Evolutionary conservation across 2,888 invertebrate genomes (phyloP), one percentile per base, ranked within the genome.

Genomic region (Boloria euphrosyne): DNA sequence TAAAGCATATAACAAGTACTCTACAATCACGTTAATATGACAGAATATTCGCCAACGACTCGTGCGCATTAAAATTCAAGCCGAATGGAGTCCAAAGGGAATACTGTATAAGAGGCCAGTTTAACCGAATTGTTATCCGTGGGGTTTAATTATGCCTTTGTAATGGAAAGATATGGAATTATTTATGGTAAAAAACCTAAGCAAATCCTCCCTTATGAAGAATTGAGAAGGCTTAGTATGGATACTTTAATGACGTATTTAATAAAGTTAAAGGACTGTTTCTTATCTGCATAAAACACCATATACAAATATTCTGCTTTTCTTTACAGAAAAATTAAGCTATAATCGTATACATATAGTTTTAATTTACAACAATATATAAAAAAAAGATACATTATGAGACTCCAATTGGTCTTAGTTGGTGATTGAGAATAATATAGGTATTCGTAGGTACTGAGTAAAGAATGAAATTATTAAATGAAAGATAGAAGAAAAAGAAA

Each of bases 121-220:
- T 79, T 75, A 79, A 79, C 79, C 80, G 78, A 81, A 81, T 78
- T 76, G 77, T 78, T 77, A 81, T 87, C 88, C 88, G 79, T 79
- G 71, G 87, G 89, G 88, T 78, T 84, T 87, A 88, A 88, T 89
- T 89, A 87, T 85, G 78, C 80, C 85, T 84, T 84, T 84, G 82
- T 81, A 74, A 75, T 80, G 75, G 75, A 78, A 82, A 83, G 82
- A 74, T 68, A 62, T 61, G 64, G 82, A 84, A 85, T 86, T 78
- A 84, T 85, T 82, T 76, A 86, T 81, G 75, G 71, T 74, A 71
- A 76, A 76, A 76, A 78, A 73, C 78, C 80, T 77, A 67, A 74
- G 77, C 76, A 75, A 76, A 66, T 59, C 71, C 65, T 68, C 67
- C 71, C 65, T 68, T 67, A 72, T 50, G 65, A 73, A 72, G 72